Evolutionary conservation across 2,888 invertebrate species (phyloP).

Genomic region (Polietes domitor): DNA sequence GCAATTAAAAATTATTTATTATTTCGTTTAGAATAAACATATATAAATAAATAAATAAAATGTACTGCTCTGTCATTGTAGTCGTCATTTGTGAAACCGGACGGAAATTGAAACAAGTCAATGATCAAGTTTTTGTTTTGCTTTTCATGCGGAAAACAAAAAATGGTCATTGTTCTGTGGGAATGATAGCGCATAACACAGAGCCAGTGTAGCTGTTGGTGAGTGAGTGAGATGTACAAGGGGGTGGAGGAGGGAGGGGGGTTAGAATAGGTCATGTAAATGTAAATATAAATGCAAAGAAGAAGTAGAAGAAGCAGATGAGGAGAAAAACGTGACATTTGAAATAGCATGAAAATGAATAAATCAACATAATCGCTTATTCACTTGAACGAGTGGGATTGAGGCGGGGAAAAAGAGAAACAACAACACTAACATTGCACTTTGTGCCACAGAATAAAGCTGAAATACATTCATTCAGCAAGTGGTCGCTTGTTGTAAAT

Average conservation of each 20-base stretch:
- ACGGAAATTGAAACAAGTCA: slow-evolving; percentile 18
- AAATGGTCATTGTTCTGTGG: not conserved
- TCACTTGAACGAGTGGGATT: no score
- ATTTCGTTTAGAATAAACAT: slow-evolving; percentile 4
- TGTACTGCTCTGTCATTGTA: not conserved
- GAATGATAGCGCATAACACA: not conserved
- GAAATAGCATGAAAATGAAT: slow-evolving; percentile 57
- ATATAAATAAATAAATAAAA: not conserved
- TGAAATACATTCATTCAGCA: not conserved
- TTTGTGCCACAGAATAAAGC: not conserved
- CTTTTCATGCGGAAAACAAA: slow-evolving; percentile 8
- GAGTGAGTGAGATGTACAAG: not conserved
- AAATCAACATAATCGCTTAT: slow-evolving; percentile 48
- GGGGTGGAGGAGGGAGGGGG: not conserved
- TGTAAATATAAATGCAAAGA: not conserved
- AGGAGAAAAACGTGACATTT: slow-evolving; percentile 56
- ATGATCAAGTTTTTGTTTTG: not conserved
- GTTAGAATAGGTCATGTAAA: not conserved
- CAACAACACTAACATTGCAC: no score
- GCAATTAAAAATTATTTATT: slow-evolving; percentile 25
- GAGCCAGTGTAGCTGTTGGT: not conserved
- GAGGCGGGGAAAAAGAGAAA: not conserved
- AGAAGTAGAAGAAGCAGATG: not conserved
- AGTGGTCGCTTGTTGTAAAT: not conserved
- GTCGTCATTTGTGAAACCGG: slow-evolving; percentile 3